Base-by-base conservation (phyloP, 2,113 vertebrate genomes). In the Tricholaema leucomelas region DNA sequence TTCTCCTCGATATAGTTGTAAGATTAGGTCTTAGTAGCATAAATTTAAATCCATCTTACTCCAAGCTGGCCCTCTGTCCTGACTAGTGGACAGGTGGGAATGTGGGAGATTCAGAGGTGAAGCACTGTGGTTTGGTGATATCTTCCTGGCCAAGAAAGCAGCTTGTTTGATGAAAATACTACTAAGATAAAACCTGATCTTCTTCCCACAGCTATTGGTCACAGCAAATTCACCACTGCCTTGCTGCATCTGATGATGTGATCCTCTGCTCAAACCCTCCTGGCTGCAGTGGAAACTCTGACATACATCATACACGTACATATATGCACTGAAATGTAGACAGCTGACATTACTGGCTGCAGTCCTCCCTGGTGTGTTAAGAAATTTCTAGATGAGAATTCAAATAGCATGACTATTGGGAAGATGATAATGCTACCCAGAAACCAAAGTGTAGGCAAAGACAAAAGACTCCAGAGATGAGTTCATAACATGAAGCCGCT, bases 351-450 rank as follows among this genome's bases (percentile, higher is more conserved):
- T 33, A 31, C 31, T 70, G 35, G 20, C 36, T 61, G 30, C 15
- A 80, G 28, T 17, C 18, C n/a, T 50, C 28, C 7, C 13, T 30
- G 11, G 3, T 10, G 3, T 4, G 5, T 27, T 87, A 28, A 30
- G 78, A 76, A 30, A 70, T 63, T 50, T 44, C n/a, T 12, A 40
- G n/a, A 87, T 23, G 17, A 76, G 42, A 17, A 67, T 42, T 27
- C 0, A 3, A 80, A 74, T 27, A 0, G 0, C 23, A 28, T 58
- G 61, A 27, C 2, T 5, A 15, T 9, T 35, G 30, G 63, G 40
- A 75, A 88, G 48, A 61, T 85, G 58, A 12, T 86, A 15, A 61
- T 85, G 58, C 13, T 86, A 15, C 24, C n/a, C 35, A 44, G 35
- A 27, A 21, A 58, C 33, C 5, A 48, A 81, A 40, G 14, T n/a